Evolutionary conservation across 2,797 vertebrate species (phyloP).

Genomic region (Anomalospiza imberbis): DNA sequence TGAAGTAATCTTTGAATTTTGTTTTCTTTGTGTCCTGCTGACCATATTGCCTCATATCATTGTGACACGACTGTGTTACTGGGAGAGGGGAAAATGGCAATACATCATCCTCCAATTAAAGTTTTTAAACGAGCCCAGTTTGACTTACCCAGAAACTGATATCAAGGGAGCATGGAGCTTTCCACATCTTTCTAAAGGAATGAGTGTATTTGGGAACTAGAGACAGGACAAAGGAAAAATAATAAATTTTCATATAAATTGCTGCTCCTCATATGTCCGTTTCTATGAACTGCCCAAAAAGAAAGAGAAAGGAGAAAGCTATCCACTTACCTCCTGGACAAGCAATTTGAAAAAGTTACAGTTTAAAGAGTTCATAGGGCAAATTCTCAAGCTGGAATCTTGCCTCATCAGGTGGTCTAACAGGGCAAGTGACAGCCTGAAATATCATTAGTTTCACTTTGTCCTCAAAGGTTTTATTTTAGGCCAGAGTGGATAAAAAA

Average conservation of each 20-base stretch:
- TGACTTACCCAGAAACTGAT: neutral
- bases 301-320: neutral
- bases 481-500: neutral
- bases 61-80: neutral
- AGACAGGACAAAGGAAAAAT: neutral
- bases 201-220: neutral
- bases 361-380: neutral
- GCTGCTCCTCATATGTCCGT: neutral
- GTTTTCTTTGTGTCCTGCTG: neutral
- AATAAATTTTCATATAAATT: neutral
- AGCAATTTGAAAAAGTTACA: neutral
- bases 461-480: neutral
- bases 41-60: neutral
- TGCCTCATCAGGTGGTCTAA: neutral
- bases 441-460: neutral
- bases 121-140: neutral
- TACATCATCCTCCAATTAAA: neutral
- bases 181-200: neutral
- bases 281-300: neutral
- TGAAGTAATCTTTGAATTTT: neutral
- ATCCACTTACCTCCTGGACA: neutral
- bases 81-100: neutral
- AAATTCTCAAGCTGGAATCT: neutral
- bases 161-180: neutral
- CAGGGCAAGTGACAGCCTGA: fast-evolving